Conservation (phyloP, 1,140 invertebrate species). For the Macrobrachium nipponense region DNA sequence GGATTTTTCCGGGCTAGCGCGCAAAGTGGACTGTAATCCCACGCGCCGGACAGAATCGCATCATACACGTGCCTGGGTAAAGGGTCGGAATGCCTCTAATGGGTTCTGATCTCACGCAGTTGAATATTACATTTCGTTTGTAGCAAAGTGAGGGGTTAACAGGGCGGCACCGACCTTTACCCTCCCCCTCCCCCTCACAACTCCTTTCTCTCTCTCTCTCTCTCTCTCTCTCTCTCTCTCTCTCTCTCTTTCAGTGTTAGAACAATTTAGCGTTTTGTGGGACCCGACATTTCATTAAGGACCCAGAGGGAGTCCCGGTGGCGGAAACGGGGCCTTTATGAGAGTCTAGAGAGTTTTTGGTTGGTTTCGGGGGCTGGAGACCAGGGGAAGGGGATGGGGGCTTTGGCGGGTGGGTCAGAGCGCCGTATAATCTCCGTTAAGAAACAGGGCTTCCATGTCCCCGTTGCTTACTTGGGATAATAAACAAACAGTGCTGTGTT, state of each 20-base stretch:
- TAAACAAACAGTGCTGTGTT: no score
- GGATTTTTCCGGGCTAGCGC: conserved; percentile 45
- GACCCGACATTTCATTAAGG: neutral
- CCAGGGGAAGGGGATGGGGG: no score
- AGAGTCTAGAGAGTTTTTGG: no score
- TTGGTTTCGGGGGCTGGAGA: no score
- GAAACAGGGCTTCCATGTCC: no score
- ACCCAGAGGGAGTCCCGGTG: neutral
- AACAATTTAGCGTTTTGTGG: conserved; percentile 14
- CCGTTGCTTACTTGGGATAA: no score
- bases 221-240: neutral
- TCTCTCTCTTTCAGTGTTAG: conserved; percentile 11
- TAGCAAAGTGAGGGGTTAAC: conserved; percentile 42
- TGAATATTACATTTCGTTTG: conserved; percentile 62
- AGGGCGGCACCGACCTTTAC: neutral
- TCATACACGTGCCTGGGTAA: conserved; percentile 57
- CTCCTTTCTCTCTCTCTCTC: neutral
- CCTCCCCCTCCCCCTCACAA: neutral
- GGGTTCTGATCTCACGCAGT: conserved; percentile 60
- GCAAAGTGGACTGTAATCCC: conserved; percentile 55
- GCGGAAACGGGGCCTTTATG: neutral
- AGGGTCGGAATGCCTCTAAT: conserved; percentile 59
- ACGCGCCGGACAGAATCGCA: conserved; percentile 55
- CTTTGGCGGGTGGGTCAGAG: no score
- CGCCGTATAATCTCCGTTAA: no score